Base-by-base conservation (phyloP, 2,113 vertebrate genomes). In the Circaetus gallicus region DNA sequence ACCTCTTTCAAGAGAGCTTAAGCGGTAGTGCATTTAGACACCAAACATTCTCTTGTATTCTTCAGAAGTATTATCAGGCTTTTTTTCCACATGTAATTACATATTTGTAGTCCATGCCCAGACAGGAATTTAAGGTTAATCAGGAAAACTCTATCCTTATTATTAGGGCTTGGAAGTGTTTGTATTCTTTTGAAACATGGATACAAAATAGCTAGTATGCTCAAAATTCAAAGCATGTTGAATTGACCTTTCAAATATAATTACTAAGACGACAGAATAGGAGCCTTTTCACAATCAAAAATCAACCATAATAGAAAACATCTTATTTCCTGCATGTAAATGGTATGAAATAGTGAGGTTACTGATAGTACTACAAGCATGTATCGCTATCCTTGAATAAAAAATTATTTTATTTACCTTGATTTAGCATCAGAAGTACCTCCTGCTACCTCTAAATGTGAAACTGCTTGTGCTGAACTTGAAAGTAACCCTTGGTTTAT, bases 401-500 rank as follows among this genome's bases (percentile, higher is more conserved):
- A 82, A 93, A 72, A 42, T 2, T 1, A n/a, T 28, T 74, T 77
- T 66, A 62, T 78, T 38, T 98, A 98, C 98, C 98, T 98, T 92
- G 98, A 91, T 10, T 98, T 98, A 80, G 97, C 92, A 81, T 96
- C 49, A 14, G 97, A 90, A 86, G 95, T 95, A 86, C 94, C 63
- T 56, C 97, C 84, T 90, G 94, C 91, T 93, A 72, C 81, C 47
- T 97, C 97, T 8, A 96, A 93, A 80, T 95, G 85, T 77, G 98
- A 97, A 96, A 81, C 92, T 59, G 97, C 78, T 36, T 98, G 98
- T 72, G 97, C 66, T 72, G 98, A 97, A 93, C 97, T 98, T 93
- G 98, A 90, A 96, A 98, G 96, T 31, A 98, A 97, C 49, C 98
- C 98, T 95, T 98, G 98, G 66, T 98, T 98, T 95, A 97, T 85